Evolutionary conservation across 2,113 vertebrate genomes (phyloP), one percentile per base, ranked within the genome.

Genomic region (Dissostichus mawsoni): DNA sequence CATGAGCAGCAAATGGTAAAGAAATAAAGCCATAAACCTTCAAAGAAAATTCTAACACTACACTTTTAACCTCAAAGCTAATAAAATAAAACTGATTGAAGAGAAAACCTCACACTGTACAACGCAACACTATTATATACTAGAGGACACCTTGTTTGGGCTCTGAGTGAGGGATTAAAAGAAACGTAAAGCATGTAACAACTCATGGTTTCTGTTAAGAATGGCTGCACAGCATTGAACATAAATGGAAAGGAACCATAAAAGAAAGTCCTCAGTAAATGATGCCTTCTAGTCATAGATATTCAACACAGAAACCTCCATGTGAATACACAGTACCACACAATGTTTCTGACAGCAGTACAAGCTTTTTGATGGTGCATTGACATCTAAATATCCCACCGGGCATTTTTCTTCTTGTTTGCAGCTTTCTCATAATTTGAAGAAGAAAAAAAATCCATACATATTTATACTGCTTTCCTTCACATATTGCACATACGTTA

Each of bases 401-500:
- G 64, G 88, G 72, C 44, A 18, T 70, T 73, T 77, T 59, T 33
- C 57, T 71, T 18, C 47, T 55, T 71, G 67, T 76, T 71, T 81
- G 68, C 75, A 78, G 78, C 63, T 47, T 64, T 55, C n/a, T 78
- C 47, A 33, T 61, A 69, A 67, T 76, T 36, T 76, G 51, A 41
- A 16, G 47, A 68, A 41, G 69, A 79, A 74, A 67, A 29, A 14
- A 74, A 41, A 1, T 9, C 12, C 71, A 83, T 87, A 16, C 80
- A 90, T 89, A 85, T 88, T 89, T 78, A 86, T 85, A 75, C 25
- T n/a, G 25, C 56, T 68, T 61, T 59, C 64, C 64, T 55, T 57
- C 72, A 72, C 59, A 74, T 81, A 23, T 69, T 66, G 48, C 64
- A 81, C 81, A 91, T 82, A 87, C n/a, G 44, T 86, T 52, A 64